Conservation (phyloP, 2,797 vertebrate species). For the Helicolenus hilgendorfi region DNA sequence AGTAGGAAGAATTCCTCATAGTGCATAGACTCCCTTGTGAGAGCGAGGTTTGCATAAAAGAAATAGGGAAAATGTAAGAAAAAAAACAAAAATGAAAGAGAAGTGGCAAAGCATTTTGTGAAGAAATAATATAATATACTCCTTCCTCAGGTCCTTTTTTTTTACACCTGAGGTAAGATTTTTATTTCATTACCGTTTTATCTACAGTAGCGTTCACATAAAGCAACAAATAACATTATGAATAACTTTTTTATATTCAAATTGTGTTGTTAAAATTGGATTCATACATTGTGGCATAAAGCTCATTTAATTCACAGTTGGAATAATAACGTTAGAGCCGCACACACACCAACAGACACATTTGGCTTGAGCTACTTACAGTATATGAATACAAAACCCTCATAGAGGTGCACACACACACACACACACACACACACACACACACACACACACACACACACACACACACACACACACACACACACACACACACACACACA, state of each 20-base stretch:
- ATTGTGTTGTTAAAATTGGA: constrained; percentile 12
- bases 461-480: not conserved
- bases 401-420: not conserved
- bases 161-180: not conserved
- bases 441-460: not conserved
- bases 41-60: not conserved
- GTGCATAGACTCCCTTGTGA: not conserved
- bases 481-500: not conserved
- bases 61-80: not conserved
- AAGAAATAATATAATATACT: not conserved
- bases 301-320: not conserved
- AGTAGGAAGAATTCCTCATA: not conserved
- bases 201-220: not conserved
- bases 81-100: not conserved
- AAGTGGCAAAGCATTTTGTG: not conserved
- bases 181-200: not conserved
- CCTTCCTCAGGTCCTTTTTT: not conserved
- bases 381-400: constrained; percentile 1
- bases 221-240: not conserved
- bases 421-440: not conserved
- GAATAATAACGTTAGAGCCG: constrained; percentile 19
- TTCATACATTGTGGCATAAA: constrained; percentile 9
- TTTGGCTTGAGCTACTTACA: not conserved
- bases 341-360: not conserved
- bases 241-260: not conserved